phyloP scores from a whole-genome alignment of 2,113 vertebrate species.

The Ophthalmotilapia sp. region DNA sequence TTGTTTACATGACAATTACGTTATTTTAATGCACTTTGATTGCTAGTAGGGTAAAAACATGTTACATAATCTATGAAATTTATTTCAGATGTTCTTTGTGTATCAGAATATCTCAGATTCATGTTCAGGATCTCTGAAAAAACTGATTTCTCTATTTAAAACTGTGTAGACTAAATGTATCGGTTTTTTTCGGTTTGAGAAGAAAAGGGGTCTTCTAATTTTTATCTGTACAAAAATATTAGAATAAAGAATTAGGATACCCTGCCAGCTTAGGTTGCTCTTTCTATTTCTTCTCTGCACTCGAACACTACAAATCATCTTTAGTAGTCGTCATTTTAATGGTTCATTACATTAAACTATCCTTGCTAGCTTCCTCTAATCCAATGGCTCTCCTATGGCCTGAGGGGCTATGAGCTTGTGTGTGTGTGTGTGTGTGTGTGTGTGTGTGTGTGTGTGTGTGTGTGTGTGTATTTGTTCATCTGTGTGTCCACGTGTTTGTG shows the following conservation, averaged over 20 bases:
- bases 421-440: neutral
- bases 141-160: neutral
- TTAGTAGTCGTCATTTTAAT: conserved; percentile 65
- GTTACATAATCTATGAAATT: neutral
- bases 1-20: neutral
- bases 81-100: neutral
- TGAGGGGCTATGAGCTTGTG: conserved; percentile 33
- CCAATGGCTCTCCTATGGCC: conserved; percentile 62
- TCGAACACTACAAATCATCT: conserved; percentile 59
- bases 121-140: neutral
- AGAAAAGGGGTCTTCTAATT: neutral
- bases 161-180: neutral
- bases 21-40: neutral
- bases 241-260: conserved; percentile 24
- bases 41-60: neutral
- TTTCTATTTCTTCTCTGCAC: conserved; percentile 3
- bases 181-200: neutral
- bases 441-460: neutral
- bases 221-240: conserved; percentile 3
- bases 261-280: conserved; percentile 18
- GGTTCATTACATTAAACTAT: conserved; percentile 72
- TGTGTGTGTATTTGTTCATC: neutral
- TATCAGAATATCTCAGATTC: neutral
- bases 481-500: neutral
- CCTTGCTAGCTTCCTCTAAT: conserved; percentile 63